Evolutionary conservation across 2,113 vertebrate species (phyloP), one percentile per base, ranked within the genome.

Genomic region (Eublepharis macularius): DNA sequence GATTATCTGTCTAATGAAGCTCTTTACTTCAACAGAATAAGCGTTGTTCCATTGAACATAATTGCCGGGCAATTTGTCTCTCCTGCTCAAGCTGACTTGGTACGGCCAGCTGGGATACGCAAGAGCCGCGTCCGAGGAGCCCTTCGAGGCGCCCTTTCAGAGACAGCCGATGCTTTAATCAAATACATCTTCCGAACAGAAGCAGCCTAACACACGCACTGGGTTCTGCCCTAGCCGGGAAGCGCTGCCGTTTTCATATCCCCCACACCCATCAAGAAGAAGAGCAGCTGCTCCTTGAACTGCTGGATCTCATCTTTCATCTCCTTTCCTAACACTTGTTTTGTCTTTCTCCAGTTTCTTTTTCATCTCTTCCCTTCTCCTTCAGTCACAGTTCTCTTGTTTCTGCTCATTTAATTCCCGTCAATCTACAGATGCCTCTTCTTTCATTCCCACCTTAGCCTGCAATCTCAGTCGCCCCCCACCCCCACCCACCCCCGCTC

Each of bases 131-230:
- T 34, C 68, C 36, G 72, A 73, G 6, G 60, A 78, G 24, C 6
- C 4, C 26, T 41, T 54, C 60, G 34, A 29, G 29, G 36, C 65
- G 21, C 39, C 29, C 17, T 43, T 21, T 74, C 11, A 41, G 2
- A 73, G 26, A 36, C 14, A 90, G 12, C 29, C 80, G 79, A 39
- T 0, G 0, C 43, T 85, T n/a, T 63, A 72, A 19, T n/a, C 85
- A 87, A 83, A 90, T 78, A 80, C 47, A 57, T 81, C 49, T 75
- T 92, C 83, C 88, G 80, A 92, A 68, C 54, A 88, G 41, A 45
- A 11, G 49, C 75, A 24, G 73, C 1, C 60, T 80, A 77, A 65
- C 47, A 77, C 83, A 72, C 26, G 80, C 13, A 51, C 0, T 1
- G 76, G 66, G 82, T 54, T 39, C 54, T 86, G 43, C 66, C 81